These are phyloP conservation scores for Iguana delicatissima DNA, from an alignment of 2,797 vertebrate genomes.

Conservation along the genomic window DNA sequence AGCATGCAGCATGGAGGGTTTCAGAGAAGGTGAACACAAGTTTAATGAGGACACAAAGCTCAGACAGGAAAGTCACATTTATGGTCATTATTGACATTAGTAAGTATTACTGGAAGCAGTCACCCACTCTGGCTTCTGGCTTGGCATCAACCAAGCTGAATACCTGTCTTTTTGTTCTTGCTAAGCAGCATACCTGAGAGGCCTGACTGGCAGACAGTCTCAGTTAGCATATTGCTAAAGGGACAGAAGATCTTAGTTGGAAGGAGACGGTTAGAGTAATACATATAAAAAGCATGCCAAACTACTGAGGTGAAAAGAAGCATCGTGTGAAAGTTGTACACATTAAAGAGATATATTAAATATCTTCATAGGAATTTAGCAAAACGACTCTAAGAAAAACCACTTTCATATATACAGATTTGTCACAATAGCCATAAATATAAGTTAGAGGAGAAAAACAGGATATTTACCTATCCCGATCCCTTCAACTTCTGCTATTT, in stretches of 20 bases:
- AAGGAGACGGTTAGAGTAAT: constrained; percentile 44
- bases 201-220: constrained; percentile 56
- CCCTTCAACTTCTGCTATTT: neutral
- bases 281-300: constrained; percentile 63
- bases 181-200: constrained; percentile 41
- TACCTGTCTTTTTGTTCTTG: constrained; percentile 44
- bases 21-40: constrained; percentile 92
- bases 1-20: constrained; percentile 94
- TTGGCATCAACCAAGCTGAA: constrained; percentile 60
- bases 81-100: constrained; percentile 76
- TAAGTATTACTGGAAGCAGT: constrained; percentile 67
- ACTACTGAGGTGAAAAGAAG: constrained; percentile 53
- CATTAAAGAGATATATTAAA: constrained; percentile 36
- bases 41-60: constrained; percentile 85
- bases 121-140: constrained; percentile 61
- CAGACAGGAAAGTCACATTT: constrained; percentile 82
- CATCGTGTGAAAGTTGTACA: constrained; percentile 19
- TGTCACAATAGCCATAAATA: constrained; percentile 24
- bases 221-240: constrained; percentile 55
- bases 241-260: constrained; percentile 61
- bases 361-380: constrained; percentile 39
- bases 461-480: constrained; percentile 23
- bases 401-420: constrained; percentile 31
- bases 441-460: constrained; percentile 28
- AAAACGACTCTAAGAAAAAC: constrained; percentile 13